These are phyloP conservation scores for Syrrhaptes paradoxus DNA, from an alignment of 2,113 vertebrate species.

Conservation along the genomic window DNA sequence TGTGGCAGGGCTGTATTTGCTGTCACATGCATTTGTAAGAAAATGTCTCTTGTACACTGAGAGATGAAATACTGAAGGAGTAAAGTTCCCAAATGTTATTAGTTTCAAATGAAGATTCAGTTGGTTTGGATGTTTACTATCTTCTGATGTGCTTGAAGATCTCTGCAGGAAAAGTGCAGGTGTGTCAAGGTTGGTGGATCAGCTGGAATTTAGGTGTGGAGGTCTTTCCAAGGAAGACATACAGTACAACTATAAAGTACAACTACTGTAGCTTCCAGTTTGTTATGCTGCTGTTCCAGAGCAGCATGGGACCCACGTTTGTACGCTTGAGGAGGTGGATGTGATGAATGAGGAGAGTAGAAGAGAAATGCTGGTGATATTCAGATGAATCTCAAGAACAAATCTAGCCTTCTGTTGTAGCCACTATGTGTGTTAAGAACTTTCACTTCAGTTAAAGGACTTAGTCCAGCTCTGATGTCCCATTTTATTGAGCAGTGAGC, in stretches of 20 bases:
- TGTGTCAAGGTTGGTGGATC: neutral
- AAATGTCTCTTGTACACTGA: neutral
- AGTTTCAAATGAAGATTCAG: neutral
- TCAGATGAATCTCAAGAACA: neutral
- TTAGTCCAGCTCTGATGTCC: too few relatives aligned
- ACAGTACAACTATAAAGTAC: rapidly evolving
- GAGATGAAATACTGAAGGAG: neutral
- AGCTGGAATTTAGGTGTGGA: neutral
- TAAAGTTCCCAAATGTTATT: neutral
- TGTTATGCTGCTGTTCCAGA: neutral
- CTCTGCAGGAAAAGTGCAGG: neutral
- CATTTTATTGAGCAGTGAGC: neutral
- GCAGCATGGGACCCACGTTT: neutral
- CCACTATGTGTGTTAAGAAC: neutral
- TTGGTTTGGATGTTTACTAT: neutral
- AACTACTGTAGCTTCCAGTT: neutral
- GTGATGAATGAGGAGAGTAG: neutral
- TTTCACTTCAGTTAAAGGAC: neutral
- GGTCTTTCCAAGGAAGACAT: neutral
- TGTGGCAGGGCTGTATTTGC: neutral
- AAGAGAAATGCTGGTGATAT: neutral
- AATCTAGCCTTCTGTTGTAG: neutral
- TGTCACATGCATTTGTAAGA: neutral
- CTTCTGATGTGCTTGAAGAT: neutral
- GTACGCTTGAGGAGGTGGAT: neutral